Evolutionary conservation across 1,140 invertebrate genomes (phyloP).

Genomic region (Penaeus japonicus): DNA sequence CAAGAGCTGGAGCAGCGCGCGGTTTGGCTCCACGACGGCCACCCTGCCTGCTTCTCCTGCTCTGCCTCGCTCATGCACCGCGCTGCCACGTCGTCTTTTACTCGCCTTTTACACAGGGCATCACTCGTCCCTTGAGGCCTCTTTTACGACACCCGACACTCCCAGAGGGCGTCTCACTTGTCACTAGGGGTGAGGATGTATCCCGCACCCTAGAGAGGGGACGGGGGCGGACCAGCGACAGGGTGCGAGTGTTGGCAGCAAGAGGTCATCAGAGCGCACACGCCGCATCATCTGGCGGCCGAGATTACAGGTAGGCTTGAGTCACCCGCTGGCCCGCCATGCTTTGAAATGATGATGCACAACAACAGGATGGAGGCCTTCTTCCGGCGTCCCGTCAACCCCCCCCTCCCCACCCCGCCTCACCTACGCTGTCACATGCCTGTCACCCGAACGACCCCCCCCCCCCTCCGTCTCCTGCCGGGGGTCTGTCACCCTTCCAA

Average conservation of each 20-base stretch:
- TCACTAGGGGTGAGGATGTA: too few relatives aligned
- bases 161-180: too few relatives aligned
- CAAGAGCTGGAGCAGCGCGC: constrained; percentile 17
- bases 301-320: constrained; percentile 29
- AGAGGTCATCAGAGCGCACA: constrained; percentile 9
- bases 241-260: constrained; percentile 4
- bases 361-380: constrained; percentile 8
- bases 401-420: not conserved
- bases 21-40: constrained; percentile 19
- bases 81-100: not conserved
- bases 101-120: not conserved
- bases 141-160: too few relatives aligned
- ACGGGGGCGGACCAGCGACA: not conserved
- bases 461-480: too few relatives aligned
- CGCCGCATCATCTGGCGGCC: constrained; percentile 16
- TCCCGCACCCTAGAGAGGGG: not conserved
- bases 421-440: not conserved
- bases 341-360: constrained; percentile 22
- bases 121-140: not conserved
- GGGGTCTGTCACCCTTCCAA: too few relatives aligned
- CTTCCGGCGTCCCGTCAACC: not conserved
- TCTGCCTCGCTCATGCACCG: not conserved
- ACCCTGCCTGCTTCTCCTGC: constrained; percentile 1
- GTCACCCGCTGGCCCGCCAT: constrained; percentile 16
- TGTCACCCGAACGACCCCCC: too few relatives aligned